A percentile compares a stretch with the other conserved stretches of the same genome.
These are phyloP conservation scores for Gallinago media DNA, from an alignment of 2,113 vertebrate genomes.

Conservation along the genomic window DNA sequence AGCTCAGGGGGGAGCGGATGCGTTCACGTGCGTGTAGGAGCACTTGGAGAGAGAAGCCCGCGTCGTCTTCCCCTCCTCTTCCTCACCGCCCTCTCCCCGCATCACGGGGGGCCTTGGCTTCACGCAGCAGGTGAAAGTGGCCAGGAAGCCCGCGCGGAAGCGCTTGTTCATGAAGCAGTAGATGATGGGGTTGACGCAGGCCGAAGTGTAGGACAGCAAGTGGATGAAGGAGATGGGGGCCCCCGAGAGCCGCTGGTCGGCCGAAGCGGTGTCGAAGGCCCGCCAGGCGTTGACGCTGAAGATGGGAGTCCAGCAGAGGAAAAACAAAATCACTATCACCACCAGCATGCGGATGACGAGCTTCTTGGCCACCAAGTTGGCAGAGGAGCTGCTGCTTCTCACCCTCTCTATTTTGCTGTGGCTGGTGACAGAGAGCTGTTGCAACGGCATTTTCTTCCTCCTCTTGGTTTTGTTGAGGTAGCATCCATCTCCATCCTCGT, in stretches of 20 bases:
- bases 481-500: constrained; percentile 87
- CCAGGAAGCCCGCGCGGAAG: constrained; percentile 88
- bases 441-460: constrained; percentile 75
- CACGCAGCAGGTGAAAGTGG: constrained; percentile 87
- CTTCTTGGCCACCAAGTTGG: constrained; percentile 95
- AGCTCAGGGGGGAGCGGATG: constrained; percentile 74
- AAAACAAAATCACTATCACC: constrained; percentile 95
- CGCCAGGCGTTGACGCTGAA: constrained; percentile 95
- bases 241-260: constrained; percentile 87
- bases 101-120: not conserved
- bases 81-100: constrained; percentile 65
- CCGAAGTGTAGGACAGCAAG: constrained; percentile 93
- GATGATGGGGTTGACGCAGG: constrained; percentile 96
- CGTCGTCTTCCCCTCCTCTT: constrained; percentile 81
- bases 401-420: constrained; percentile 71
- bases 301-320: constrained; percentile 96
- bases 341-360: constrained; percentile 96
- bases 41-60: constrained; percentile 80
- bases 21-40: constrained; percentile 79
- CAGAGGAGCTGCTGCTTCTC: constrained; percentile 84
- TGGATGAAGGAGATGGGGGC: constrained; percentile 98
- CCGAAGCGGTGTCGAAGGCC: constrained; percentile 86
- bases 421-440: constrained; percentile 43
- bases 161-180: constrained; percentile 99
- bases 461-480: constrained; percentile 84